phyloP scores from a whole-genome alignment of 2,113 vertebrate genomes.

The Colossoma macropomum region DNA sequence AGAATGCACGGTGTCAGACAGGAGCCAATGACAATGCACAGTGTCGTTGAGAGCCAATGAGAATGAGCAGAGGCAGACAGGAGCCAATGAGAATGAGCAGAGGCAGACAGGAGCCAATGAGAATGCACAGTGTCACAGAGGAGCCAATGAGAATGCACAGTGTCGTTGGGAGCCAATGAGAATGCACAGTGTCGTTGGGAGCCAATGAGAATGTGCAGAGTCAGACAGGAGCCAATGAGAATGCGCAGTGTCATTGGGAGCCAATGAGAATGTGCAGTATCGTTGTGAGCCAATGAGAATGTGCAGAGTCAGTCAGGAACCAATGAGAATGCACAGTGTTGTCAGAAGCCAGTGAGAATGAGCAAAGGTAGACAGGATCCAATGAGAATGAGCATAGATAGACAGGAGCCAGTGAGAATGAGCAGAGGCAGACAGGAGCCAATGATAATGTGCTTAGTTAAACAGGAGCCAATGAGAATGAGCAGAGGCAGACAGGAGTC shows the following conservation, averaged over 20 bases:
- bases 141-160: conserved; percentile 8
- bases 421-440: neutral
- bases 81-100: no score
- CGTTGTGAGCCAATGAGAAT: neutral
- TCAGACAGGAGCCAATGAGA: neutral
- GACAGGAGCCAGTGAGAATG: no score
- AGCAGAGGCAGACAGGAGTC: neutral
- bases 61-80: no score
- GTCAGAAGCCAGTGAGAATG: neutral
- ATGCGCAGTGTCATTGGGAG: no score
- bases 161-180: no score
- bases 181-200: no score
- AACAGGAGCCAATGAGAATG: neutral
- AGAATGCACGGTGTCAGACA: no score
- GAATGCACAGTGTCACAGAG: neutral
- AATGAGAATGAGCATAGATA: no score
- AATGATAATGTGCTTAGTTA: neutral
- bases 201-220: conserved; percentile 2
- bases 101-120: no score
- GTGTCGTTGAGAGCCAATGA: no score
- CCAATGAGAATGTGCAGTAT: no score
- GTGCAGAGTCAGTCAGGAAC: neutral
- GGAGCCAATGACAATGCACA: no score
- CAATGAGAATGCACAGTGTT: neutral
- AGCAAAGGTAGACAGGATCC: neutral